Conservation (phyloP, 2,888 invertebrate genomes). For the Dicroscelio sp. region DNA sequence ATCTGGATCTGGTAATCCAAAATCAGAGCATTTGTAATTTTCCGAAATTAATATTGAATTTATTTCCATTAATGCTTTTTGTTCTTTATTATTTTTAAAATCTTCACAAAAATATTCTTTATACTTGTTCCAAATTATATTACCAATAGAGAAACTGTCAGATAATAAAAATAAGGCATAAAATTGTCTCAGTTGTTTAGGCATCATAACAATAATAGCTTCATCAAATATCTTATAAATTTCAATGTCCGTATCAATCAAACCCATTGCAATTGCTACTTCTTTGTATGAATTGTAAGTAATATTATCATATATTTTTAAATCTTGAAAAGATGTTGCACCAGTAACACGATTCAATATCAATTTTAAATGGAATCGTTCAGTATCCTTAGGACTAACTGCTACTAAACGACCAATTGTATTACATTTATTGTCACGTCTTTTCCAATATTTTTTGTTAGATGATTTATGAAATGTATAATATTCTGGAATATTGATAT, state of each 20-base stretch:
- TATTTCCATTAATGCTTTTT: no score
- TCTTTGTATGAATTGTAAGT: conserved; percentile 44
- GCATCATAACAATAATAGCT: conserved; percentile 6
- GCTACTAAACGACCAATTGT: conserved; percentile 52
- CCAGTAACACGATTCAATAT: conserved; percentile 53
- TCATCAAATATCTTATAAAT: conserved; percentile 41
- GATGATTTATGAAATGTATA: background rate
- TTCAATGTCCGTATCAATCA: conserved; percentile 29
- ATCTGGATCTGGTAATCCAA: no score
- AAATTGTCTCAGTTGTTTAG: conserved; percentile 7
- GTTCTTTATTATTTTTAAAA: no score
- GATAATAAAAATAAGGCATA: no score
- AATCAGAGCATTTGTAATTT: no score
- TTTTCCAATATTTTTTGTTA: background rate
- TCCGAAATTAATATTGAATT: no score
- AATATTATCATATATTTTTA: conserved; percentile 56
- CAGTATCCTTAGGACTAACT: conserved; percentile 61
- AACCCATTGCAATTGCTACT: conserved; percentile 45
- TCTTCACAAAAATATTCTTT: no score
- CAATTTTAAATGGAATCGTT: conserved; percentile 72
- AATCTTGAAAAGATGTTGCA: conserved; percentile 50
- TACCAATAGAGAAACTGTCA: no score
- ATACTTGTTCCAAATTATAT: no score
- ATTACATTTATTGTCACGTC: background rate
- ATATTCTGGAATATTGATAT: conserved; percentile 34